Evolutionary conservation across 1,140 invertebrate genomes (phyloP).

Genomic region (Trachymyrmex cornetzi): DNA sequence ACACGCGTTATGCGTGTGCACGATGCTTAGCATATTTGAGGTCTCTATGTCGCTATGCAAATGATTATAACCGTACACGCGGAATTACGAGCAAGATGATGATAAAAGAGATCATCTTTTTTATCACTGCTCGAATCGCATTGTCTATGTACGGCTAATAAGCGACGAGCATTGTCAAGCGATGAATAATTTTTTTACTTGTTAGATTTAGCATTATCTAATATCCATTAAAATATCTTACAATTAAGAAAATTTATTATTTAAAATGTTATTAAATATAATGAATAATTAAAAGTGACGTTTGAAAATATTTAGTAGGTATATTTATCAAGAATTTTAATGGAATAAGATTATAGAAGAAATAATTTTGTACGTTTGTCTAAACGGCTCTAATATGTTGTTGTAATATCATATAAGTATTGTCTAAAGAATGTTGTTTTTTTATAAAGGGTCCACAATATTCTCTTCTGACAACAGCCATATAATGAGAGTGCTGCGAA

Average conservation of each 20-base stretch:
- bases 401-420: neutral
- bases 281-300: neutral
- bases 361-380: neutral
- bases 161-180: neutral
- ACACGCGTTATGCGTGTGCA: slow-evolving; percentile 36
- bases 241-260: neutral
- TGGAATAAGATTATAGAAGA: neutral
- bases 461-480: neutral
- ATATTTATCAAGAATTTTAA: neutral
- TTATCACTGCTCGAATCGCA: slow-evolving; percentile 27
- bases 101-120: slow-evolving; percentile 50
- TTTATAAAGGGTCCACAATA: neutral
- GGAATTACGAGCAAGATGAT: slow-evolving; percentile 50
- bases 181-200: slow-evolving; percentile 1
- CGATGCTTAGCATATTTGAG: slow-evolving; percentile 59
- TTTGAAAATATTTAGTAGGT: neutral
- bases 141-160: neutral
- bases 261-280: neutral
- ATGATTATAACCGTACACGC: slow-evolving; percentile 39
- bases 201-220: neutral
- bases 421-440: neutral
- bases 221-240: neutral
- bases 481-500: slow-evolving; percentile 53
- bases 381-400: neutral
- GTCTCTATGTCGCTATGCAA: slow-evolving; percentile 50